Conservation (phyloP, 2,888 invertebrate species). For the Diarsia brunnea region DNA sequence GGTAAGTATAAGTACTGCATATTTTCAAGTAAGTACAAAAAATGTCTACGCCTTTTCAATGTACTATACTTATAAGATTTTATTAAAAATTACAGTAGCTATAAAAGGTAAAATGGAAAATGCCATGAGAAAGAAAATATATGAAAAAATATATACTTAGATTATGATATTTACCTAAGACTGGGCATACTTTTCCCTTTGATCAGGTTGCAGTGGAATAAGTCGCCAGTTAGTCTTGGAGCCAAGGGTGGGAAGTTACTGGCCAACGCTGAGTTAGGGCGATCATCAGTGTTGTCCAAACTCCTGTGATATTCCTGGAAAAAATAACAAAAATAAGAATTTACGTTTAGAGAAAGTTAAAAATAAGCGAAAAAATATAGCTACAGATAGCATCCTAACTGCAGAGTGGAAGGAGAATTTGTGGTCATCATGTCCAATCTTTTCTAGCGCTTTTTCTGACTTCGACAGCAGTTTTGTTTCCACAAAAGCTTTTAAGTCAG, state of each 20-base stretch:
- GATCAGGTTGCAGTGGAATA: slow-evolving; percentile 93
- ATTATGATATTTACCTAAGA: slow-evolving; percentile 93
- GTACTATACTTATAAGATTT: slow-evolving; percentile 29
- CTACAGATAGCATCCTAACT: slow-evolving; percentile 92
- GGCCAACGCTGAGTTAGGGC: slow-evolving; percentile 93
- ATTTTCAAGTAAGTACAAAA: slow-evolving; percentile 45
- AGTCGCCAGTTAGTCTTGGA: slow-evolving; percentile 88
- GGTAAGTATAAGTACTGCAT: slow-evolving; percentile 31
- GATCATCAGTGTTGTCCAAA: slow-evolving; percentile 94
- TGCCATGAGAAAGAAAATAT: slow-evolving; percentile 56
- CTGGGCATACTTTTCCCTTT: slow-evolving; percentile 99
- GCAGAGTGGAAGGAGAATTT: slow-evolving; percentile 90
- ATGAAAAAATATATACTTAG: slow-evolving; percentile 23
- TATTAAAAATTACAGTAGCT: slow-evolving; percentile 46
- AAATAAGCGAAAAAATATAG: slow-evolving; percentile 77
- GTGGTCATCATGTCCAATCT: slow-evolving; percentile 95
- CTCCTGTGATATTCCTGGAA: slow-evolving; percentile 95
- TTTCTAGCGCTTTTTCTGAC: slow-evolving; percentile 97
- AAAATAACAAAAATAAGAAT: slow-evolving; percentile 30
- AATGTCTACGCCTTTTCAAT: slow-evolving; percentile 50
- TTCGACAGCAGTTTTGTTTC: slow-evolving; percentile 97
- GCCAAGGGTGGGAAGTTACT: slow-evolving; percentile 92
- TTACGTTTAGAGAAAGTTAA: slow-evolving; percentile 30
- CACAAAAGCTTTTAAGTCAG: slow-evolving; percentile 97
- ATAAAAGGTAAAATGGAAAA: slow-evolving; percentile 55